A percentile compares a stretch with the other conserved stretches of the same genome.
These are phyloP conservation scores for Malacoctenus gilli DNA, from an alignment of 2,797 vertebrate genomes.

Conservation along the genomic window DNA sequence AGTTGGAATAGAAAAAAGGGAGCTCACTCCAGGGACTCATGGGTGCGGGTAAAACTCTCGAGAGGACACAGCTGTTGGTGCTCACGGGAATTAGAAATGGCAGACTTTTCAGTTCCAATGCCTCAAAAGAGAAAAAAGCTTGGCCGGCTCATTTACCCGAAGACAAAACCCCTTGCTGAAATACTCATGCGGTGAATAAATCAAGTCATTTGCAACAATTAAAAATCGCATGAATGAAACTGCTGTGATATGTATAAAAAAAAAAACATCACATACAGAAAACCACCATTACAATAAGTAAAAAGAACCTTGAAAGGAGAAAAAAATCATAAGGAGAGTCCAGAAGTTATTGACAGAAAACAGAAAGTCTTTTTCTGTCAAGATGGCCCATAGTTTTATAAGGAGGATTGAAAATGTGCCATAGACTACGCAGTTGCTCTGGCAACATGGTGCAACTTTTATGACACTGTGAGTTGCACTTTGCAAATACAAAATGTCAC, in stretches of 20 bases:
- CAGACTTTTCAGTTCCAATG: conserved; percentile 13
- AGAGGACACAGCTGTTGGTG: conserved; percentile 30
- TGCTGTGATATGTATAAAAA: no score
- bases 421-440: conserved; percentile 6
- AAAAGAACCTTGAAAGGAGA: no score
- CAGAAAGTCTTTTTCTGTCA: no score
- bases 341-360: no score
- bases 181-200: background rate
- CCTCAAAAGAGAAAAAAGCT: background rate
- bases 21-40: conserved; percentile 7
- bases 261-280: no score
- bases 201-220: background rate
- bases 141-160: background rate
- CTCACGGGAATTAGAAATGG: conserved; percentile 41
- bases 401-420: background rate
- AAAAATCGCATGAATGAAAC: no score
- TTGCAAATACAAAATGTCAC: conserved; percentile 17
- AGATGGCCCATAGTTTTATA: background rate
- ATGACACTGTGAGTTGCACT: conserved; percentile 11
- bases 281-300: no score
- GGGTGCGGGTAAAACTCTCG: conserved; percentile 14
- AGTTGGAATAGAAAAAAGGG: conserved; percentile 11
- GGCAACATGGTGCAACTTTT: conserved; percentile 16
- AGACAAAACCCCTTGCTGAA: conserved; percentile 1
- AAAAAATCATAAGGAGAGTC: no score